These are phyloP conservation scores for Rallus crepitans DNA, from an alignment of 2,797 vertebrate genomes.

Conservation along the genomic window DNA sequence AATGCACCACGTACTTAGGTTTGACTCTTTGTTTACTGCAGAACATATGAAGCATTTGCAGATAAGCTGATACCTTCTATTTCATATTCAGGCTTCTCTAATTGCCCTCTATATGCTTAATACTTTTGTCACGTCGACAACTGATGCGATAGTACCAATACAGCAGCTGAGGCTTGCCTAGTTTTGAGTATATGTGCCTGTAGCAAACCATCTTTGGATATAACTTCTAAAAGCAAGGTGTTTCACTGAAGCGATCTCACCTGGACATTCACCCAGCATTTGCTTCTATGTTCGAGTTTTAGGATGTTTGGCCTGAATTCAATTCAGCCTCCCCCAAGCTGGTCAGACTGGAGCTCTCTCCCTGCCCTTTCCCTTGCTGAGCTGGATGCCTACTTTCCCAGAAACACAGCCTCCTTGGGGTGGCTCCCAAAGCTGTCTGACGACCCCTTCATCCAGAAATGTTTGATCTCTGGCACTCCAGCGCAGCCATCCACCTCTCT, in stretches of 20 bases:
- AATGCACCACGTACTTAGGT: background rate
- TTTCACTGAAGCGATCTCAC: background rate
- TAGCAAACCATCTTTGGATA: background rate
- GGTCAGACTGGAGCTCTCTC: background rate
- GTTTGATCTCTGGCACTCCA: background rate
- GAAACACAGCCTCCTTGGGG: background rate
- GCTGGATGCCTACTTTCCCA: background rate
- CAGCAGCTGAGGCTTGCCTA: background rate
- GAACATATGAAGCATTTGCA: background rate
- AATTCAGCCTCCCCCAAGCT: background rate
- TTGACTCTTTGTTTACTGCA: background rate
- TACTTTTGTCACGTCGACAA: background rate
- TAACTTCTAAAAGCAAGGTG: background rate
- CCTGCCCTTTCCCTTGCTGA: background rate
- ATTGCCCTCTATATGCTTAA: background rate
- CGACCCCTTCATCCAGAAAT: rapidly evolving
- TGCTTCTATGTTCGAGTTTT: background rate
- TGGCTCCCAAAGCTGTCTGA: background rate
- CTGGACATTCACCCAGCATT: background rate
- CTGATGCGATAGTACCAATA: background rate
- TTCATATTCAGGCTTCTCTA: background rate
- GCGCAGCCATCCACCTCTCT: background rate
- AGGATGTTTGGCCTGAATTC: background rate
- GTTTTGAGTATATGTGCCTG: background rate
- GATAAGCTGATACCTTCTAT: background rate